Evolutionary conservation across 2,888 invertebrate genomes (phyloP).

Genomic region (Trichacis sp.): DNA sequence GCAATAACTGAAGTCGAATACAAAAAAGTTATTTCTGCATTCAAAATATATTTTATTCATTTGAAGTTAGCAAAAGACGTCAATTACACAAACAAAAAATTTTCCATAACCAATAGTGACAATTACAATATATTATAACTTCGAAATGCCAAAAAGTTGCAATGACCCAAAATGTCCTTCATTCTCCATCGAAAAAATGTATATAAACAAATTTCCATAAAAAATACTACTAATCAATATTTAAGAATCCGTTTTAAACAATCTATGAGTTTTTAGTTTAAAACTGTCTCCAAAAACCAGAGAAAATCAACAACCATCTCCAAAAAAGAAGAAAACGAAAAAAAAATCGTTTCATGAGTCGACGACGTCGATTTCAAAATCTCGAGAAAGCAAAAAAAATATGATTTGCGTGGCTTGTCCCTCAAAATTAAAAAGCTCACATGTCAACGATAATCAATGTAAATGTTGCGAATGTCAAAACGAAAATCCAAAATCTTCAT

Average conservation of each 20-base stretch:
- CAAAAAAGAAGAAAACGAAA: neutral
- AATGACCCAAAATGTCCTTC: slow-evolving; percentile 2
- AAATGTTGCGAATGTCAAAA: neutral
- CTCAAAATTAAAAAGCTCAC: too few species aligned
- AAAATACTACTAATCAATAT: neutral
- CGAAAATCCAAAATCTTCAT: neutral
- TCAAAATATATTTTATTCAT: too few species aligned
- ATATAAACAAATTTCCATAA: neutral
- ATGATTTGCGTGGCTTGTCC: neutral
- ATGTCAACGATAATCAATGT: neutral
- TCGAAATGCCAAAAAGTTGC: neutral
- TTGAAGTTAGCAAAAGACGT: too few species aligned
- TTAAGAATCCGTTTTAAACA: too few species aligned
- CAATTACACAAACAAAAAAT: too few species aligned
- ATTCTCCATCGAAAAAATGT: neutral
- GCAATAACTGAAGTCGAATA: too few species aligned
- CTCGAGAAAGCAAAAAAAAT: neutral
- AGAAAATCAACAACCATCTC: neutral
- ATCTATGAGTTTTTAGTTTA: too few species aligned
- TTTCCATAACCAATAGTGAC: too few species aligned
- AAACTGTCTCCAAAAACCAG: neutral
- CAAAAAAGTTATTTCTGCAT: too few species aligned
- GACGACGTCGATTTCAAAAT: neutral
- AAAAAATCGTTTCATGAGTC: neutral
- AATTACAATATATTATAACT: too few species aligned